Conservation (phyloP, 2,113 vertebrate genomes). For the Mobula birostris region DNA sequence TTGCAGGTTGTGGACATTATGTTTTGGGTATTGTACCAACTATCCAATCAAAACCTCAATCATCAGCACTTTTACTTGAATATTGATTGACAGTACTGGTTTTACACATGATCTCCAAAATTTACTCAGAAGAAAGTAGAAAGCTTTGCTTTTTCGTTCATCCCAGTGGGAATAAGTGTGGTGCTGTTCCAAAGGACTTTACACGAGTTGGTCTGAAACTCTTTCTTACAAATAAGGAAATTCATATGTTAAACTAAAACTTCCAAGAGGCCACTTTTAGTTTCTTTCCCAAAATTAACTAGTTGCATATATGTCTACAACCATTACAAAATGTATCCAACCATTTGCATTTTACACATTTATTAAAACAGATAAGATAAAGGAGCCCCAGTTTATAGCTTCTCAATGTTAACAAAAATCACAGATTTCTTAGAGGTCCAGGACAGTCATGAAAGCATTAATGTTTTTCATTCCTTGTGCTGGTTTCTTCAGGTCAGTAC, state of each 20-base stretch:
- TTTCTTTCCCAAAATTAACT: not conserved
- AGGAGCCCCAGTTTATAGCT: no score
- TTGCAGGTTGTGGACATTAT: not conserved
- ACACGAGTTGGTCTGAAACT: not conserved
- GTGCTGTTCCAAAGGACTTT: not conserved
- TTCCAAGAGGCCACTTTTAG: not conserved
- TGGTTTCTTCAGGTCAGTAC: not conserved
- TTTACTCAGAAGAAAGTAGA: not conserved
- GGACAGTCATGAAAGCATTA: no score
- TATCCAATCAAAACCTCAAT: not conserved
- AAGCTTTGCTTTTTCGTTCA: conserved; percentile 15
- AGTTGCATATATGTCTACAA: not conserved
- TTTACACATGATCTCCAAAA: not conserved
- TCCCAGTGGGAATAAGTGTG: not conserved
- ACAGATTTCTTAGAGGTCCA: no score
- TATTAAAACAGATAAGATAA: no score
- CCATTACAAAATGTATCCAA: not conserved
- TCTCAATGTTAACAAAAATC: no score
- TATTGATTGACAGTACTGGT: not conserved
- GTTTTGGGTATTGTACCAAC: not conserved
- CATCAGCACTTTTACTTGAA: not conserved
- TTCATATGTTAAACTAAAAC: not conserved
- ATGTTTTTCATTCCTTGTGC: no score
- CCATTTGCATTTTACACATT: not conserved
- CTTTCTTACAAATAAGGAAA: not conserved